Base-by-base conservation (phyloP, 2,888 invertebrate species). In the Lasioglossum calceatum region DNA sequence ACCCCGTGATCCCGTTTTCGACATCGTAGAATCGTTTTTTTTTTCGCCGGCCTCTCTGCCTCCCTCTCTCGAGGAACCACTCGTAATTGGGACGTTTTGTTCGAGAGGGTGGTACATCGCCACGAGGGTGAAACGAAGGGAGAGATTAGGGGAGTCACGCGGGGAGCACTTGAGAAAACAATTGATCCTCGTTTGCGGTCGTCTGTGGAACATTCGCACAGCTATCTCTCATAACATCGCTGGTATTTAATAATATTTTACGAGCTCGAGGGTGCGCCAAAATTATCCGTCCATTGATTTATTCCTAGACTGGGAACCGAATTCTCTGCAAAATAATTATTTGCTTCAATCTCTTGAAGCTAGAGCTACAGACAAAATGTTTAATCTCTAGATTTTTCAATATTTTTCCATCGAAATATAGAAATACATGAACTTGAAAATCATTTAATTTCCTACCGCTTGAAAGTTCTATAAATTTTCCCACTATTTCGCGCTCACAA, bases 21-120 rank as follows among this genome's bases (percentile, higher is more conserved):
- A 39, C 50, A 36, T 78, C 61, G 32, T 27, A 32, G 77, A 44
- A 73, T 70, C 85, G 73, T 50, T 61, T 70, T 77, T 81, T 58
- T 58, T 73, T 64, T 42, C 44, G 32, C 27, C 27, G 64, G 16
- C 19, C 67, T 23, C 67, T 36, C 67, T 67, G 16, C 16, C 8
- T 70, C 47, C 32, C 27, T 42, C 50, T 44, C 14, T 16, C 39
- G 12, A 32, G 14, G 70, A 58, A 72, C 81, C 81, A 79, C 85
- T 85, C 27, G 87, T 77, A 75, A 80, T 79, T 61, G 72, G 87
- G 77, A 75, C 77, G 77, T 80, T 82, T 77, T 61, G 77, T 32
- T 23, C 73, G 74, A 79, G 75, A 77, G 82, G 77, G 64, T 64
- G n/a, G 71, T 3, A 5, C n/a, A 61, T 44, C 47, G 23, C 64